These are phyloP conservation scores for Chloroclystis v-ata DNA, from an alignment of 2,888 invertebrate species.

Conservation along the genomic window DNA sequence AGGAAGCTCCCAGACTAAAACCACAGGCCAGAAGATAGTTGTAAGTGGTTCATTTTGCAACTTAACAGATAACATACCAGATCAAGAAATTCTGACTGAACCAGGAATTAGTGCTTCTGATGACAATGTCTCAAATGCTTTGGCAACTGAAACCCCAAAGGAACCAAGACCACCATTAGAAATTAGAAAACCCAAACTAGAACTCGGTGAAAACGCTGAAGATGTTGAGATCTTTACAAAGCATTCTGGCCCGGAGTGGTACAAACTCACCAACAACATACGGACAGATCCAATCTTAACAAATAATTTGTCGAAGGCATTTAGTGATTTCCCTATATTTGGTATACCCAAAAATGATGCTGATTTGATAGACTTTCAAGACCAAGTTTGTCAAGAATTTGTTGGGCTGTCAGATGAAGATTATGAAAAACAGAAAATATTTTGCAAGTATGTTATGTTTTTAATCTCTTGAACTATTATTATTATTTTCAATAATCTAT, in stretches of 20 bases:
- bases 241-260: constrained; percentile 46
- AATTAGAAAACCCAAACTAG: not conserved
- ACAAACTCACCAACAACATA: constrained; percentile 41
- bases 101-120: not conserved
- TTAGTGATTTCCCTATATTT: constrained; percentile 50
- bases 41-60: too few relatives aligned
- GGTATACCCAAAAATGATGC: constrained; percentile 39
- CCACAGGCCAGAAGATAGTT: not conserved
- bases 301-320: constrained; percentile 49
- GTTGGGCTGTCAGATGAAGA: constrained; percentile 38
- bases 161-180: not conserved
- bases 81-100: too few relatives aligned
- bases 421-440: constrained; percentile 5
- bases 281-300: constrained; percentile 50
- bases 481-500: not conserved
- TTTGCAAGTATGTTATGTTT: constrained; percentile 9
- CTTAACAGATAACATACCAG: too few relatives aligned
- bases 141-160: not conserved
- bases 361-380: constrained; percentile 38
- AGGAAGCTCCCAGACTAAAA: too few relatives aligned
- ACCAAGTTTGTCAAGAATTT: constrained; percentile 49
- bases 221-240: constrained; percentile 38
- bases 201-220: not conserved
- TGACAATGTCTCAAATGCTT: not conserved
- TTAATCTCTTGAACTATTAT: not conserved